A percentile compares a stretch with the other conserved stretches of the same genome.
Evolutionary conservation across 2,888 invertebrate species (phyloP).

Genomic region (Carabus problematicus): DNA sequence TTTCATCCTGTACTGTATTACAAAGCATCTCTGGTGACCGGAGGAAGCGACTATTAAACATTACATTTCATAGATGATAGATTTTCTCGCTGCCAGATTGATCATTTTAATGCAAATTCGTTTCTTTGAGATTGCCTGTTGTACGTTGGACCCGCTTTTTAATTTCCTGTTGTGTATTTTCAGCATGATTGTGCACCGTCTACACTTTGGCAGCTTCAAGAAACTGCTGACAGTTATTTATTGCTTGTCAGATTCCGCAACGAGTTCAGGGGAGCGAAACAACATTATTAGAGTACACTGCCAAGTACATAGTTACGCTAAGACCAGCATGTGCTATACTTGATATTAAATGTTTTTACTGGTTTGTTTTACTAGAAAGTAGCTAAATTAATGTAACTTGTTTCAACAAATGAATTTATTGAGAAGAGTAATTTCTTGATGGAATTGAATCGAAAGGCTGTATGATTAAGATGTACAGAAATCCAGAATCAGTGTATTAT

Average conservation of each 20-base stretch:
- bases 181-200: slow-evolving; percentile 27
- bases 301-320: slow-evolving; percentile 7
- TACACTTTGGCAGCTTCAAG: slow-evolving; percentile 23
- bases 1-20: too few relatives aligned
- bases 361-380: background rate
- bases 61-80: slow-evolving; percentile 36
- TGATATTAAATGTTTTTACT: slow-evolving; percentile 28
- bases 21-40: background rate
- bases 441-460: too few relatives aligned
- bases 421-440: too few relatives aligned
- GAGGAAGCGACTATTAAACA: slow-evolving; percentile 25
- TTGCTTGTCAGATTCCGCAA: slow-evolving; percentile 32
- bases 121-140: slow-evolving; percentile 29
- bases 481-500: too few relatives aligned
- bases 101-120: slow-evolving; percentile 31
- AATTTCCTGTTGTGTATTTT: slow-evolving; percentile 41
- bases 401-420: too few relatives aligned
- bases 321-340: slow-evolving; percentile 9
- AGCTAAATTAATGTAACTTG: too few relatives aligned
- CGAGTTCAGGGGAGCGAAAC: slow-evolving; percentile 23
- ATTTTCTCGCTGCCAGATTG: slow-evolving; percentile 10
- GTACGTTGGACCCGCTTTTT: slow-evolving; percentile 22
- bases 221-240: slow-evolving; percentile 37
- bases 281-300: slow-evolving; percentile 29
- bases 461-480: too few relatives aligned